These are phyloP conservation scores for Phalanger gymnotis DNA, from an alignment of 2,797 vertebrate genomes.

Conservation along the genomic window DNA sequence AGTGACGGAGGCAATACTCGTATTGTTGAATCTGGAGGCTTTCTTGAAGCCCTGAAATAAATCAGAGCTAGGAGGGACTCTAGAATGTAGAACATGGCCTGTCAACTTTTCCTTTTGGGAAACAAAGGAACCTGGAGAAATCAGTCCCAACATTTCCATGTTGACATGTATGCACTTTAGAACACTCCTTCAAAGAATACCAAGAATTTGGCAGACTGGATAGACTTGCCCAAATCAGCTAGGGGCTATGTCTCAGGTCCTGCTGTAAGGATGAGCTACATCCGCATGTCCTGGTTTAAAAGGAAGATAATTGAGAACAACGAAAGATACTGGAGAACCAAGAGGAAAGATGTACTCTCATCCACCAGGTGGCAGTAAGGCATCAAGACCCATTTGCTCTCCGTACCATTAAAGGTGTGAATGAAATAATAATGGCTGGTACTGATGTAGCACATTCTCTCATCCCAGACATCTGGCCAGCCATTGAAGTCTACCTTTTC, in stretches of 20 bases:
- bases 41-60: no score
- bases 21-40: no score
- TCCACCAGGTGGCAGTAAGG: rapidly evolving
- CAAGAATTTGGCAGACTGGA: neutral
- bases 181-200: neutral
- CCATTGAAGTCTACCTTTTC: neutral
- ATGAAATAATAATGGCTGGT: neutral
- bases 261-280: neutral
- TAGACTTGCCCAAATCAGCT: neutral
- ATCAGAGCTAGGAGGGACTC: no score
- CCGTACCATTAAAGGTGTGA: neutral
- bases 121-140: neutral
- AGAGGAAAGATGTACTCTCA: neutral
- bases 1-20: no score
- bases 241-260: neutral
- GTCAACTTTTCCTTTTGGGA: neutral
- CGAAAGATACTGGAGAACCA: neutral
- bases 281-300: neutral
- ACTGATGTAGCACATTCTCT: neutral
- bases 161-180: neutral
- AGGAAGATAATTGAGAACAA: slow-evolving; percentile 42
- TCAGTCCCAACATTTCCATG: no score
- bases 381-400: rapidly evolving
- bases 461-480: neutral
- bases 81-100: no score